Base-by-base conservation (phyloP, 2,888 invertebrate genomes). In the Drepana falcataria region DNA sequence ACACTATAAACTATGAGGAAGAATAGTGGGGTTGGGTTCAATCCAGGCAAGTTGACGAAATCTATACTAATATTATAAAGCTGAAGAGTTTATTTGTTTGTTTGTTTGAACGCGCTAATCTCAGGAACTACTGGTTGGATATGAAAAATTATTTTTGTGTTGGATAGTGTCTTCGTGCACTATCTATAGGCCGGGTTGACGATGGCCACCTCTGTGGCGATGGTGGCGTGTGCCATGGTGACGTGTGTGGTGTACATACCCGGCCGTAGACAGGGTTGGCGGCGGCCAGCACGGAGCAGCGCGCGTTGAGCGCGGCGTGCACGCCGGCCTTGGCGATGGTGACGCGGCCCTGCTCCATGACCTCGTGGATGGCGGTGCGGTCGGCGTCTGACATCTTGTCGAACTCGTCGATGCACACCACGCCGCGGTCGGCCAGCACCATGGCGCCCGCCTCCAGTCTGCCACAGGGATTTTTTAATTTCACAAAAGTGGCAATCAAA, bases 311-410 rank as follows among this genome's bases (percentile, higher is more conserved):
- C 54, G 98, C 95, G 2, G 99, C 98, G 83, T 99, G 99, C 60
- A 99, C 99, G 4, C 99, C 99, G 35, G 99, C 99, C 91, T 99
- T 99, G 33, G 99, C 96, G 73, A 99, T 99, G 5, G 99, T 99
- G 2, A 99, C 96, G 65, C 95, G 92, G 3, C 99, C 99, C 85
- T 99, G 99, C 92, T 99, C 99, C 99, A 99, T 88, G 3, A 99
- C 99, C 92, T 99, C 99, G 85, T 99, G 99, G 65, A 99, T 99
- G 47, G 99, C 99, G 0, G 99, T 99, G 73, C 99, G 94, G 91
- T 99, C 99, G 60, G 99, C 96, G 85, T 99, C 99, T 0, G 98
- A 98, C 99, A 99, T 99, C 92, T 98, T 97, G 91, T 99, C 99
- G 85, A 99, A 99, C 90, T 99, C 99, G 85, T 99, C 98, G 68